Base-by-base conservation (phyloP, 2,888 invertebrate species). In the Drosophila anomelani region DNA sequence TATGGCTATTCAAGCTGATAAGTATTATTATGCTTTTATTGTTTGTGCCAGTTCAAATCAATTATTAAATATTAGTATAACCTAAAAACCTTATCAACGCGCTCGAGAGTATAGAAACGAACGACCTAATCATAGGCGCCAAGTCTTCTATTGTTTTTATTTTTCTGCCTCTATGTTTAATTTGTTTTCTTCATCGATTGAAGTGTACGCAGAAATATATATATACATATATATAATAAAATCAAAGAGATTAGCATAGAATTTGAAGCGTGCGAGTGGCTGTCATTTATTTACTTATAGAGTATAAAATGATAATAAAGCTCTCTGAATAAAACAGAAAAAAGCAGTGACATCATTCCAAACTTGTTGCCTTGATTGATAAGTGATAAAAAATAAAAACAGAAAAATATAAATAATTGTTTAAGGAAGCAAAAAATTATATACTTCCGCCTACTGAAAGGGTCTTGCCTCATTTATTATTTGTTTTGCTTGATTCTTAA, bases 61-160 rank as follows among this genome's bases (percentile, higher is more conserved):
- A 67, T 73, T 59, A 53, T 63, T 69, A 51, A 79, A 77, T 84
- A 79, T 84, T 81, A 53, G 74, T 46, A 41, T 86, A 83, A 81
- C 87, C 83, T 76, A 81, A 77, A 86, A 84, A 71, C 39, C 29
- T 78, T 81, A 81, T 77, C 85, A 70, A 54, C 6, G 12, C 8
- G 17, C 60, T 51, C 7, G 39, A 26, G 6, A 34, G 17, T 3
- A 67, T 39, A n/a, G 20, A 41, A 57, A 44, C 23, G 46, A 26
- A 38, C 44, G 39, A 44, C 51, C 49, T 51, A 81, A 84, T 83
- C 67, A 73, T 57, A 69, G 83, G 85, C 83, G 83, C 83, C 81
- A 61, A 56, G 75, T 61, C 67, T 66, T 73, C 63, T 72, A 26
- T 51, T 71, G 12, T 36, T 68, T 77, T 75, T 62, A 53, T 57